Conservation (phyloP, 2,888 invertebrate genomes). For the Gonocerus acuteangulatus region DNA sequence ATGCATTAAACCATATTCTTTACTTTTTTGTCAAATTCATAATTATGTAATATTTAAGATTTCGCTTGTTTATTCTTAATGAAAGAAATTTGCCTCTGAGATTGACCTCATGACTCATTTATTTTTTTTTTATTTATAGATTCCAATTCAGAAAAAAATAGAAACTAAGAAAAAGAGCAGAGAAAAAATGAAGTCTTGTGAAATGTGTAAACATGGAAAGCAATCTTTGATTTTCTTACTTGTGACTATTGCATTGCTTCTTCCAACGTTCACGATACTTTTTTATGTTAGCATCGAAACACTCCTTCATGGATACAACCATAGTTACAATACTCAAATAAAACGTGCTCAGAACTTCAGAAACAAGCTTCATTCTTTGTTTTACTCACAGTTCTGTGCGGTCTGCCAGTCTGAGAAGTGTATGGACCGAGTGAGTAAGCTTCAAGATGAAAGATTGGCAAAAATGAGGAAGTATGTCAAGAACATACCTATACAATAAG, state of each 20-base stretch:
- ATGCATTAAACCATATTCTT: too few relatives aligned
- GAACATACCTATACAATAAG: constrained; percentile 26
- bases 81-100: too few relatives aligned
- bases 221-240: constrained; percentile 21
- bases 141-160: not conserved
- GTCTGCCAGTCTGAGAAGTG: constrained; percentile 56
- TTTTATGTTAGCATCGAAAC: constrained; percentile 23
- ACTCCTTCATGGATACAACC: constrained; percentile 25
- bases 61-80: too few relatives aligned
- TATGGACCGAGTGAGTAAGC: constrained; percentile 55
- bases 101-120: too few relatives aligned
- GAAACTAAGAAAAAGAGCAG: not conserved
- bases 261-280: constrained; percentile 26
- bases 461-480: constrained; percentile 28
- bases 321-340: constrained; percentile 6
- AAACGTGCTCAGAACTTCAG: not conserved
- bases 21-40: too few relatives aligned
- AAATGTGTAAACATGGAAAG: constrained; percentile 10
- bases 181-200: not conserved
- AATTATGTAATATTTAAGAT: too few relatives aligned
- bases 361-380: constrained; percentile 23
- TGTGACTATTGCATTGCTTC: constrained; percentile 26
- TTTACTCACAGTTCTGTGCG: constrained; percentile 53
- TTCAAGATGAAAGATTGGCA: constrained; percentile 53
- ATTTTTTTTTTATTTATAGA: too few relatives aligned